Conservation (phyloP, 2,888 invertebrate genomes). For the Agrochola litura region DNA sequence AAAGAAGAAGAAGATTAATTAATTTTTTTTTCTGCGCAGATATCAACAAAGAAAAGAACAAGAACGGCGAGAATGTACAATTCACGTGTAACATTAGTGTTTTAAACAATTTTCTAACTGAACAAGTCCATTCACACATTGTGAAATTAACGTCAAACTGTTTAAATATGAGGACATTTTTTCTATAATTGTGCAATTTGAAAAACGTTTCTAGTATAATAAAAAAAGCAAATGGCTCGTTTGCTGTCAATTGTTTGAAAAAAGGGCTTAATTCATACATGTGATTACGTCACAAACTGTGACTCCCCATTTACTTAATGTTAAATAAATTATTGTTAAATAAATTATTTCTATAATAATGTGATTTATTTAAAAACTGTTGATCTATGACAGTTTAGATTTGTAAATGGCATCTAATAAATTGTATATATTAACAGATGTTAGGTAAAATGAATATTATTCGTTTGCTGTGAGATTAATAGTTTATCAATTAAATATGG, state of each 20-base stretch:
- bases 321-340: conserved; percentile 62
- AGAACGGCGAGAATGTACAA: conserved; percentile 93
- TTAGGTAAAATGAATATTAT: conserved; percentile 36
- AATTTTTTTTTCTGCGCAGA: conserved; percentile 79
- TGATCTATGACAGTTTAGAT: conserved; percentile 64
- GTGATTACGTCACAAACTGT: conserved; percentile 57
- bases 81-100: conserved; percentile 91
- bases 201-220: conserved; percentile 33
- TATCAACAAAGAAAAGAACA: conserved; percentile 94
- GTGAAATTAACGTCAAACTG: conserved; percentile 40
- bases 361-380: conserved; percentile 68
- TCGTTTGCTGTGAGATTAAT: conserved; percentile 74
- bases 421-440: conserved; percentile 65
- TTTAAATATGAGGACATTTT: conserved; percentile 37
- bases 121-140: conserved; percentile 58
- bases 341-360: conserved; percentile 60
- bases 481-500: conserved; percentile 27
- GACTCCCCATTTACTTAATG: conserved; percentile 63
- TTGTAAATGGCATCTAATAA: conserved; percentile 60
- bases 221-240: conserved; percentile 29
- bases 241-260: conserved; percentile 56
- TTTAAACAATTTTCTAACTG: conserved; percentile 55
- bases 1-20: too few species aligned
- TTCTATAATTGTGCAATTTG: conserved; percentile 39
- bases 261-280: conserved; percentile 62